These are phyloP conservation scores for Mormyrus hasselquistii DNA, from an alignment of 2,797 vertebrate genomes.

Conservation along the genomic window DNA sequence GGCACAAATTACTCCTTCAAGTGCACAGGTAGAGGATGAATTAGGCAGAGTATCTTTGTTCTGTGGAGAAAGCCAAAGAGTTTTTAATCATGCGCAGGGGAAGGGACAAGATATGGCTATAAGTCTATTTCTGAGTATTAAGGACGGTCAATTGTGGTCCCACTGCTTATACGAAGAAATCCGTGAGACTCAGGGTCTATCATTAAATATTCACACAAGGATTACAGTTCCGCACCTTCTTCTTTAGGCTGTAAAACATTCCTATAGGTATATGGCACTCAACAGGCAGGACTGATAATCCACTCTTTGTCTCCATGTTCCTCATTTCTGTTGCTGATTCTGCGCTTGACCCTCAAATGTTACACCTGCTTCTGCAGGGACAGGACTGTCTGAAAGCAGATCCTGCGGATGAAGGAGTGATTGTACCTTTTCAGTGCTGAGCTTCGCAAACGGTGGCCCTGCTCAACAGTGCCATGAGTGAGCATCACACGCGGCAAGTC, in stretches of 20 bases:
- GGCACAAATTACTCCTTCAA: not conserved
- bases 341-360: not conserved
- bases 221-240: not conserved
- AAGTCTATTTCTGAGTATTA: not conserved
- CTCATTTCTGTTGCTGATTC: not conserved
- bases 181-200: not conserved
- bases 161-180: not conserved
- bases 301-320: not conserved
- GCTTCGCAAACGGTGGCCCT: not conserved
- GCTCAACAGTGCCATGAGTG: not conserved
- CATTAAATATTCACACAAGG: not conserved
- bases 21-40: not conserved
- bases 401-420: not conserved
- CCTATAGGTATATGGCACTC: not conserved
- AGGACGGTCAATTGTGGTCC: not conserved
- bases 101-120: not conserved
- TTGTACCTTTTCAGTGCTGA: not conserved
- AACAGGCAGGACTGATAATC: not conserved
- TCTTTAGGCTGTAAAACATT: not conserved
- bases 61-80: not conserved
- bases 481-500: not conserved
- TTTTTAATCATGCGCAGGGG: not conserved
- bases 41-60: not conserved
- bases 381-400: not conserved
- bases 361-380: not conserved